Conservation (phyloP, 2,888 invertebrate species). For the Osmoderma eremita region DNA sequence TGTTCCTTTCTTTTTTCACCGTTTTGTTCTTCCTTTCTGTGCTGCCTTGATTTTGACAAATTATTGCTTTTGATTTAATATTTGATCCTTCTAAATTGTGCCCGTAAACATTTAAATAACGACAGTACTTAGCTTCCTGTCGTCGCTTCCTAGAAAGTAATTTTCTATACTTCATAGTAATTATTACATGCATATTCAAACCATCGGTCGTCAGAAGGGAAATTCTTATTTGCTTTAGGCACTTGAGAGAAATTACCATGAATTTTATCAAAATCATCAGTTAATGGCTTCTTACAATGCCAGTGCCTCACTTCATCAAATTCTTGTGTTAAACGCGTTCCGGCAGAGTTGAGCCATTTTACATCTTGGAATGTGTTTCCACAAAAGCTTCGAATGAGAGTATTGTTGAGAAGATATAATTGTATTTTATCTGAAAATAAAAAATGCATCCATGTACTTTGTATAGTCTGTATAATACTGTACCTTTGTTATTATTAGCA, state of each 20-base stretch:
- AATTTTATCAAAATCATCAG: slow-evolving; percentile 38
- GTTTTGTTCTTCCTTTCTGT: neutral
- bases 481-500: slow-evolving; percentile 2
- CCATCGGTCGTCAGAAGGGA: neutral
- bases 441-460: neutral
- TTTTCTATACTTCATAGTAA: neutral
- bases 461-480: neutral
- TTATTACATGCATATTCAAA: neutral
- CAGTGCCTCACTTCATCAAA: slow-evolving; percentile 39
- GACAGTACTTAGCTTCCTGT: neutral
- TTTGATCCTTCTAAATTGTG: slow-evolving; percentile 34
- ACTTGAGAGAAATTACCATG: neutral
- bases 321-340: neutral
- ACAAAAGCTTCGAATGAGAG: slow-evolving; percentile 36
- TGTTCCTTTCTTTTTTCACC: slow-evolving; percentile 20
- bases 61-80: slow-evolving; percentile 28
- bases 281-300: slow-evolving; percentile 38
- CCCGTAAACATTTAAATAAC: slow-evolving; percentile 36
- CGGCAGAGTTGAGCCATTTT: slow-evolving; percentile 26
- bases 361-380: slow-evolving; percentile 29
- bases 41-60: slow-evolving; percentile 14
- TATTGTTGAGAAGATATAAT: slow-evolving; percentile 28
- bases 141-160: slow-evolving; percentile 19
- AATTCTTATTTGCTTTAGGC: neutral
- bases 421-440: slow-evolving; percentile 32